Evolutionary conservation across 2,113 vertebrate genomes (phyloP).

Genomic region (Copsychus sechellarum): DNA sequence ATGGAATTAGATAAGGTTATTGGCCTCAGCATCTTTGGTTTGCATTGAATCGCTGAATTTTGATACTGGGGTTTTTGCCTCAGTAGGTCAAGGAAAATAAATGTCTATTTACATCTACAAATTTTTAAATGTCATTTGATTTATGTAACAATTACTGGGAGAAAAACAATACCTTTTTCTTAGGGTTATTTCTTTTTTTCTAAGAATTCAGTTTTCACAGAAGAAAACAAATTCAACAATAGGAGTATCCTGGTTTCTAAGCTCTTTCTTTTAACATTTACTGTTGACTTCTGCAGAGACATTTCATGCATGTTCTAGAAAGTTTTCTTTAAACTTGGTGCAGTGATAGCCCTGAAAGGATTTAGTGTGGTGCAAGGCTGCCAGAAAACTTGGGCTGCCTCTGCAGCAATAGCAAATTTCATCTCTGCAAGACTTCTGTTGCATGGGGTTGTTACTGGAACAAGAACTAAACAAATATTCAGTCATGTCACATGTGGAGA

Average conservation of each 20-base stretch:
- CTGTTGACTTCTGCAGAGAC: neutral
- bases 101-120: neutral
- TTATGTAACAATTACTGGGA: neutral
- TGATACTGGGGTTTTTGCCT: neutral
- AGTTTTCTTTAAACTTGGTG: neutral
- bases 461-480: neutral
- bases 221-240: neutral
- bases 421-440: neutral
- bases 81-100: neutral
- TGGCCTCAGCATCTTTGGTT: neutral
- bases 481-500: neutral
- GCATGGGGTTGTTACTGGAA: neutral
- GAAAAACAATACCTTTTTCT: neutral
- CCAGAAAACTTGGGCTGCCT: neutral
- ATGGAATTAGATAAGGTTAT: neutral
- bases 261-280: neutral
- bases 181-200: neutral
- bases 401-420: rapidly evolving
- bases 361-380: neutral
- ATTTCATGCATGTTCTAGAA: neutral
- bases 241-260: neutral
- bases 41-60: rapidly evolving
- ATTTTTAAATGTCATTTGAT: neutral
- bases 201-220: no score
- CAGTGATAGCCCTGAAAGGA: neutral